A percentile compares a stretch with the other conserved stretches of the same genome.
These are phyloP conservation scores for Tragelaphus strepsiceros DNA, from an alignment of 2,113 vertebrate genomes.

Conservation along the genomic window DNA sequence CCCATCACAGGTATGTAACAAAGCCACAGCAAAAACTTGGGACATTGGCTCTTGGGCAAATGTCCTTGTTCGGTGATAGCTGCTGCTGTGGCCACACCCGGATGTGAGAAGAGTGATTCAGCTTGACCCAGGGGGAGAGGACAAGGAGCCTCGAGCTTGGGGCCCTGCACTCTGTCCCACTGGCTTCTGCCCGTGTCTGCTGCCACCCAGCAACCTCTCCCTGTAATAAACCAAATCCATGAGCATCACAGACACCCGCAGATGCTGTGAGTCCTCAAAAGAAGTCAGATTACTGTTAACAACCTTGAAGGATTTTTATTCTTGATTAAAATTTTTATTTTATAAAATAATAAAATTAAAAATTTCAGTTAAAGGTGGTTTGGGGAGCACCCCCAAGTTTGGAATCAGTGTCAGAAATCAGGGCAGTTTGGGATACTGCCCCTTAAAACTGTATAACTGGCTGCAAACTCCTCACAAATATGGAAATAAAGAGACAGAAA, in stretches of 20 bases:
- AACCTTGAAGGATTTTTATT: neutral
- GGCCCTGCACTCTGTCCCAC: rapidly evolving
- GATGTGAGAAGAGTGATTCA: rapidly evolving
- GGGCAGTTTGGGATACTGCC: too few species aligned
- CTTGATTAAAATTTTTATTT: neutral
- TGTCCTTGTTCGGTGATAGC: neutral
- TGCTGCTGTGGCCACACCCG: rapidly evolving
- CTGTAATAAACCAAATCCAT: neutral
- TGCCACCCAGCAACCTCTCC: too few species aligned
- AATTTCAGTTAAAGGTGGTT: neutral
- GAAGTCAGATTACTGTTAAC: neutral
- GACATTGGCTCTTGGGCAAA: rapidly evolving
- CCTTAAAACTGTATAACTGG: neutral
- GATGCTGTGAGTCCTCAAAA: neutral
- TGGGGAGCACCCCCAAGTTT: neutral
- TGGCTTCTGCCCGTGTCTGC: neutral
- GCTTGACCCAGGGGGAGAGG: too few species aligned
- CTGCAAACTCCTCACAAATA: neutral
- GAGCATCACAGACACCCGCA: rapidly evolving
- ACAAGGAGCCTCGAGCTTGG: rapidly evolving
- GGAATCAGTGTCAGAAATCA: neutral
- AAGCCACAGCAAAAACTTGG: neutral
- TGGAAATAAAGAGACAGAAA: neutral
- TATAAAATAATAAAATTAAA: neutral
- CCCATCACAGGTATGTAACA: rapidly evolving